Conservation (phyloP, 2,888 invertebrate species). For the Allygus modestus region DNA sequence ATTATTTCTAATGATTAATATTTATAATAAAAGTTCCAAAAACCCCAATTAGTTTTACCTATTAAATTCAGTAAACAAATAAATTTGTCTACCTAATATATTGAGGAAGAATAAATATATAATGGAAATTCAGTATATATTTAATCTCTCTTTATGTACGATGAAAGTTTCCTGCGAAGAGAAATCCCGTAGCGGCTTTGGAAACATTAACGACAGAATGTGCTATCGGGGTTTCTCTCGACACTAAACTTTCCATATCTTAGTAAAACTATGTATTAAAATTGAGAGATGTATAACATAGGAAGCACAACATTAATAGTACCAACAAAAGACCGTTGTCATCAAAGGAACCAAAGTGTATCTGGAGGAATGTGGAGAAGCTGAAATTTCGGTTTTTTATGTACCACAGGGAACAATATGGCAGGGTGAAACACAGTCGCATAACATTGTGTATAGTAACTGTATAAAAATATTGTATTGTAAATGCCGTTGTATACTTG, state of each 20-base stretch:
- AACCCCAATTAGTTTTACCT: constrained; percentile 58
- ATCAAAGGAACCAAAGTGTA: constrained; percentile 62
- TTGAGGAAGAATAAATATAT: constrained; percentile 54
- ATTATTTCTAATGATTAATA: too few relatives aligned
- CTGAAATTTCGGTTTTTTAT: constrained; percentile 41
- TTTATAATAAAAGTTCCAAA: background rate
- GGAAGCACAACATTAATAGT: constrained; percentile 63
- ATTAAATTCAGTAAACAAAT: constrained; percentile 58
- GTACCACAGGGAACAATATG: constrained; percentile 12
- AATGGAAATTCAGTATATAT: constrained; percentile 36
- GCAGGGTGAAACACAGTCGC: constrained; percentile 14
- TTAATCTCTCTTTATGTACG: constrained; percentile 34
- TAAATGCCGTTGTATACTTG: constrained; percentile 58
- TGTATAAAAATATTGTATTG: constrained; percentile 60
- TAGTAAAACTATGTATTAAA: constrained; percentile 60
- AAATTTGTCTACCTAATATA: constrained; percentile 49
- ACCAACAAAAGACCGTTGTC: constrained; percentile 63
- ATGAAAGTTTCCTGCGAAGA: constrained; percentile 47
- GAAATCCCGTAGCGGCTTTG: constrained; percentile 17
- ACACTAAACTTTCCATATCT: constrained; percentile 41
- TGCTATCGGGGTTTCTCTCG: background rate
- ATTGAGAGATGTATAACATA: constrained; percentile 63
- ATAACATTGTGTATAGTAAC: constrained; percentile 49
- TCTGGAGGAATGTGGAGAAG: constrained; percentile 55
- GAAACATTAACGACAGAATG: constrained; percentile 56